A percentile compares a stretch with the other conserved stretches of the same genome.
Conservation (phyloP, 2,888 invertebrate genomes). For the Didymodactylos carnosus region DNA sequence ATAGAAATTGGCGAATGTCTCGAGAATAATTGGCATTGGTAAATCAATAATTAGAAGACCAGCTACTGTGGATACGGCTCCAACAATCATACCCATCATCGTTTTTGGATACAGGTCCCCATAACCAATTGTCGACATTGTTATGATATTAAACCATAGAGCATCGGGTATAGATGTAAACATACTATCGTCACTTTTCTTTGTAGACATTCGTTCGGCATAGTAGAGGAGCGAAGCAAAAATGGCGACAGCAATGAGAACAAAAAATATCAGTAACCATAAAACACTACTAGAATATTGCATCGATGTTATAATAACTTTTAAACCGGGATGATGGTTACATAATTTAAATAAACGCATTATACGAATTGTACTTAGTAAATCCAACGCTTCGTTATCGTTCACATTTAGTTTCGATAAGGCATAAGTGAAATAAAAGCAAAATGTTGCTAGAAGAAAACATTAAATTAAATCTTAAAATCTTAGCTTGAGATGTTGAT, state of each 20-base stretch:
- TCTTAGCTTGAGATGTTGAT: too few relatives aligned
- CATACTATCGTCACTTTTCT: background rate
- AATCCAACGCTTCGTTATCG: constrained; percentile 7
- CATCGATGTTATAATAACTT: constrained; percentile 8
- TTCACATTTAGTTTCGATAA: constrained; percentile 3
- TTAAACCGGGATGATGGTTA: constrained; percentile 11
- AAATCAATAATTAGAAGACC: constrained; percentile 14
- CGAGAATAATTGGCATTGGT: constrained; percentile 15
- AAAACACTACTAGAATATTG: constrained; percentile 1
- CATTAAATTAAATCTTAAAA: too few relatives aligned
- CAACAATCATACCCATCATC: constrained; percentile 11
- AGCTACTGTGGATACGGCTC: constrained; percentile 10
- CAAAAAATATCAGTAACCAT: constrained; percentile 8
- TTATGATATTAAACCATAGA: constrained; percentile 10
- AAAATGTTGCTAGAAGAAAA: constrained; percentile 8
- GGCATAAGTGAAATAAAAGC: constrained; percentile 6
- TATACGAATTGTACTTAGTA: constrained; percentile 10
- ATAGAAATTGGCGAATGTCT: constrained; percentile 13
- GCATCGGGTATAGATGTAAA: constrained; percentile 12
- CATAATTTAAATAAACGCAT: constrained; percentile 10
- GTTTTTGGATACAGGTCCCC: constrained; percentile 12
- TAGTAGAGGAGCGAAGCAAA: constrained; percentile 12
- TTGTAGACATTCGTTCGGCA: constrained; percentile 10
- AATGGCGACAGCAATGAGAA: constrained; percentile 3
- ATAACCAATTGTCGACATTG: constrained; percentile 13